Base-by-base conservation (phyloP, 2,113 vertebrate genomes). In the Pachyramphus minor region DNA sequence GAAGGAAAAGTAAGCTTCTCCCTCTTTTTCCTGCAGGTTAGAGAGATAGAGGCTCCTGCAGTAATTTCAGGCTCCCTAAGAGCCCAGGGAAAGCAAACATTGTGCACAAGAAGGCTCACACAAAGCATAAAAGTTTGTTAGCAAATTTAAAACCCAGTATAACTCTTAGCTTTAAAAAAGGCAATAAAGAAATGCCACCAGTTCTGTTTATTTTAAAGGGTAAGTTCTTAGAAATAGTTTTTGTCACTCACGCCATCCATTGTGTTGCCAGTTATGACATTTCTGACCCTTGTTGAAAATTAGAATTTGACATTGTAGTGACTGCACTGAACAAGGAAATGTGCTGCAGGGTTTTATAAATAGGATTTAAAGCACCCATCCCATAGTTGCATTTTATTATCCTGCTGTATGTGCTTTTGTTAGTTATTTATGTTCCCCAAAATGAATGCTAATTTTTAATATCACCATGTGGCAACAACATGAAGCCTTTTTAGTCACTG, bases 1-100 rank as follows among this genome's bases (percentile, higher is more conserved):
- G 92, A 87, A 96, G 77, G 41, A 87, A 94, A 95, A 95, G 41
- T 39, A 68, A 89, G 42, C 15, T 91, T 80, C 75, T 63, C n/a
- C 30, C 33, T 87, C 6, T 89, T 86, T 44, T 17, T 71, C 7
- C 33, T 96, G 72, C 63, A 90, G 63, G 60, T 94, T 96, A 71
- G 37, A 33, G 53, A 94, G 85, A 81, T 24, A 91, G 67, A 94
- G 56, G 64, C 31, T 94, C 89, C 86, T 91, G 74, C 89, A 90
- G 66, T 62, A 12, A 12, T 74, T 60, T 56, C 69, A 75, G 92
- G 49, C 52, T 88, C 31, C 55, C 47, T 28, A 86, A 64, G 64
- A 91, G 71, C 30, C 56, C 35, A 47, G 35, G 37, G 39, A 76
- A 49, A 39, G 73, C 75, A 94, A 91, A 63, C 21, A 30, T 1